Evolutionary conservation across 2,797 vertebrate species (phyloP).

Genomic region (Ibycter americanus): DNA sequence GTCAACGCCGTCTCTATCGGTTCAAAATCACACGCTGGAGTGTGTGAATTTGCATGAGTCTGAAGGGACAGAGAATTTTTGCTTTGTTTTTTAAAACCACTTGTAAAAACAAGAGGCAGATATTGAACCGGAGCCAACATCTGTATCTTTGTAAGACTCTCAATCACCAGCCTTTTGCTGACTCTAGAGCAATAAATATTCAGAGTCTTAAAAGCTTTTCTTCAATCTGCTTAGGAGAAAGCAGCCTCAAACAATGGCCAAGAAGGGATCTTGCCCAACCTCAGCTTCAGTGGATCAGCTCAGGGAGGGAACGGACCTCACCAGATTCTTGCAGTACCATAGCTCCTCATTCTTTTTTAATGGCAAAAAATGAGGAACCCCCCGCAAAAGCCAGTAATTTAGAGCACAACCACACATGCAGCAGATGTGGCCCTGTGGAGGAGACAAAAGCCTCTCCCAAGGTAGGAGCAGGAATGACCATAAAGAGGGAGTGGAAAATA

Average conservation of each 20-base stretch:
- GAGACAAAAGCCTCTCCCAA: neutral
- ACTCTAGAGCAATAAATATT: slow-evolving; percentile 55
- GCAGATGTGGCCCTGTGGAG: neutral
- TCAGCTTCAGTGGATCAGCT: neutral
- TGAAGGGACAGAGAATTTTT: slow-evolving; percentile 11
- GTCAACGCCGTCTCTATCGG: fast-evolving
- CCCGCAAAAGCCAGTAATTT: neutral
- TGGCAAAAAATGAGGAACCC: neutral
- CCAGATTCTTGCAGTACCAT: neutral
- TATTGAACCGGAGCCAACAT: slow-evolving; percentile 25
- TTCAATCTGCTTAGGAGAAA: slow-evolving; percentile 44
- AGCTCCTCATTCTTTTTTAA: neutral
- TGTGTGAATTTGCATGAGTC: neutral
- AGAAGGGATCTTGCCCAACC: neutral
- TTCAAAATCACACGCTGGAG: neutral
- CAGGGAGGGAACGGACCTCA: neutral
- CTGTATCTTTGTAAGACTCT: slow-evolving; percentile 47
- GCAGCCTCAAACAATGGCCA: slow-evolving; percentile 24
- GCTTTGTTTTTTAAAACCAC: slow-evolving; percentile 15
- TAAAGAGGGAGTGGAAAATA: neutral
- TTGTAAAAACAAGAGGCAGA: slow-evolving; percentile 58
- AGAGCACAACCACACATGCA: neutral
- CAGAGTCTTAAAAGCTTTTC: slow-evolving; percentile 45
- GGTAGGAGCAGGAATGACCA: neutral
- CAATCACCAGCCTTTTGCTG: slow-evolving; percentile 56